Evolutionary conservation across 2,888 invertebrate genomes (phyloP), one percentile per base, ranked within the genome.

Genomic region (Sarcophaga subvicina): DNA sequence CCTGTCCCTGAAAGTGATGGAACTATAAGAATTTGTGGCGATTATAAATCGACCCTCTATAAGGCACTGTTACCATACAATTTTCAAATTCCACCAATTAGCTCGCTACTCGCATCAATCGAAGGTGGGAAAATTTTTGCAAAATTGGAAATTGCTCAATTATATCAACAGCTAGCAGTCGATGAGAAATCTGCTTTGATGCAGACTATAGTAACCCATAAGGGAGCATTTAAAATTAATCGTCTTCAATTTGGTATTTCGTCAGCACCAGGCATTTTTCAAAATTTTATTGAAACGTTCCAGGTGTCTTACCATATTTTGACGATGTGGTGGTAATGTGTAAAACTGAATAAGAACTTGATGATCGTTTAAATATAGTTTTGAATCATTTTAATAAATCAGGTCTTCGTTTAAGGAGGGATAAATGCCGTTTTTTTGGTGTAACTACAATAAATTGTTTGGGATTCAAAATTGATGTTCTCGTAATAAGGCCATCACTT

Each of bases 71-170:
- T 66, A 63, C 88, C 90, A 8, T 89, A 90, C 76, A 83, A 78
- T 78, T 89, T 90, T 76, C 90, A 90, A 77, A 88, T 88, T 66
- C 84, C 85, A 47, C 79, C 84, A 3, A 78, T 88, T 4, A 87
- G 27, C 25, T 87, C 81, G 8, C 71, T 87, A 10, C 76, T 62
- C 22, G 73, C 80, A 25, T 84, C 69, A 59, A 90, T 91, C 45
- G 81, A 83, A 77, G 91, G 90, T 62, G 91, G 91, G 20, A 89
- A 84, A 60, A 80, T 89, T 45, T 93, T 93, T 88, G 89, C 90
- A 5, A 92, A 91, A 86, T 87, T 93, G 11, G 92, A 94, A 85
- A 88, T 93, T 17, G 86, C 88, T 4, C 90, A 92, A 72, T 92
- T 92, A 10, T 93, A 92, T 88, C 90, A 91, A 77, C 79, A 83